Base-by-base conservation (phyloP, 2,113 vertebrate species). In the Zosterops hypoxanthus region DNA sequence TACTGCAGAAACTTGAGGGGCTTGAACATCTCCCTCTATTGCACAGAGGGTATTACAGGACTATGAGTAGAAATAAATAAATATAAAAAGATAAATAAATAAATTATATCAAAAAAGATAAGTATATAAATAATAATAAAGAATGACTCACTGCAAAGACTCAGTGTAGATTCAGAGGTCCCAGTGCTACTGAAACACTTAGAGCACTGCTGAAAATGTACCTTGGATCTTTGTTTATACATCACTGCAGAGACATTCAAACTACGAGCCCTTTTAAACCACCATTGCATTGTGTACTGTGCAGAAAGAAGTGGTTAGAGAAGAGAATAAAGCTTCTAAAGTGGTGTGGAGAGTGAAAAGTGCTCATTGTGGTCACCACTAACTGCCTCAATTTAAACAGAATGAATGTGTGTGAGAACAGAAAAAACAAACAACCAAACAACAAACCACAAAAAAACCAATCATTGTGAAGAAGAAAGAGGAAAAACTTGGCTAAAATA, bases 11-110 rank as follows among this genome's bases (percentile, higher is more conserved):
- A 55, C 5, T 1, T 60, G 16, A 29, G 28, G 7, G 5, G 22
- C 9, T 71, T 82, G n/a, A 71, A 55, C 0, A 0, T 34, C 31
- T 24, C 12, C 12, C 57, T 42, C 25, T 50, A 3, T 47, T 73
- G 64, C 47, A 36, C 42, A 44, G 49, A 68, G 16, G 19, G 7
- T 24, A 63, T 8, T 41, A 23, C 10, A 73, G 36, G 8, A 7
- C 33, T 80, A 18, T 21, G 73, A 72, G 86, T 20, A 68, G 83
- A 86, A 50, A 50, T 25, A 28, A 28, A 17, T 5, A 26, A 26
- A 25, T 25, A 24, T 24, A 26, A 14, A 16, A 52, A 46, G 11
- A 47, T 11, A 47, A 47, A 47, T 23, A 49, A 24, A 49, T 49
- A 49, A 49, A 49, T 25, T 25, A 82, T 76, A 68, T 39, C 10